A percentile compares a stretch with the other conserved stretches of the same genome.
Evolutionary conservation across 2,113 vertebrate species (phyloP).

Genomic region (Calidris pygmaea): DNA sequence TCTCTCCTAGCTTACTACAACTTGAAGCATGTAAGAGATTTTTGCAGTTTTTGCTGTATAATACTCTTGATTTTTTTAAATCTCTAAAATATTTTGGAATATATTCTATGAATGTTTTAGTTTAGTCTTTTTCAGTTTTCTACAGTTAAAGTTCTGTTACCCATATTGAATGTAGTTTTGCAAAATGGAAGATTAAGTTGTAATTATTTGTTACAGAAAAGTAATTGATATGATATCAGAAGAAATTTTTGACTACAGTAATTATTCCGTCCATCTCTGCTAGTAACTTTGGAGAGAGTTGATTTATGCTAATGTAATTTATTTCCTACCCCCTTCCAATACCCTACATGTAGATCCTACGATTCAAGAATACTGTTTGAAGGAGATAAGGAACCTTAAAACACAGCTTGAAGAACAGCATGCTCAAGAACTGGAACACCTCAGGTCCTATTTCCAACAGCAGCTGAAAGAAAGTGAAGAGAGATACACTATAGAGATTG

Average conservation of each 20-base stretch:
- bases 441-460: slow-evolving; percentile 78
- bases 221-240: background rate
- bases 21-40: background rate
- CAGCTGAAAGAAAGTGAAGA: slow-evolving; percentile 82
- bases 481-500: slow-evolving; percentile 76
- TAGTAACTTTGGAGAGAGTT: background rate
- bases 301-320: background rate
- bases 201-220: background rate
- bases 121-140: slow-evolving; percentile 21
- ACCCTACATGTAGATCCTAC: background rate
- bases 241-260: background rate
- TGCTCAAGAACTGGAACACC: slow-evolving; percentile 77
- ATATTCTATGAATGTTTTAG: background rate
- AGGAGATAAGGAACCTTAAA: slow-evolving; percentile 72
- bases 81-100: background rate
- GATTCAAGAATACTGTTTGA: background rate
- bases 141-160: background rate
- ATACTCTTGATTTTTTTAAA: background rate
- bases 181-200: background rate
- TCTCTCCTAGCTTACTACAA: background rate
- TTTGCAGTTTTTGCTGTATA: background rate
- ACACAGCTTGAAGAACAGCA: slow-evolving; percentile 79
- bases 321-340: background rate
- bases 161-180: background rate
- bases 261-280: background rate